Base-by-base conservation (phyloP, 2,888 invertebrate genomes). In the Eudasyphora cyanicolor region DNA sequence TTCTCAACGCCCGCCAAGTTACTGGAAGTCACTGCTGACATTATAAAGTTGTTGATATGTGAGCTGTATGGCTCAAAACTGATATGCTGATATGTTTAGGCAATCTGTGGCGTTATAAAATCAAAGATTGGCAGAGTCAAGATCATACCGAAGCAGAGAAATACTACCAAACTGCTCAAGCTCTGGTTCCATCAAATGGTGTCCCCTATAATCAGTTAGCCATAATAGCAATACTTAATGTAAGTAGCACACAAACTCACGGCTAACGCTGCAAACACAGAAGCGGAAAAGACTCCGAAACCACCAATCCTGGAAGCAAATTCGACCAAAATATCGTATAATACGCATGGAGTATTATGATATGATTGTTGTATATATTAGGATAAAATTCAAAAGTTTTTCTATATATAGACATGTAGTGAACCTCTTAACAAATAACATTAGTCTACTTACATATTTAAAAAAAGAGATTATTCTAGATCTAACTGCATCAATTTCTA, bases 121-220 rank as follows among this genome's bases (percentile, higher is more conserved):
- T 97, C 90, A 96, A 96, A 76, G 89, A 90, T 35, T 69, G 89
- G 8, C 88, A 90, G 38, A 82, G 86, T 0, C 87, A 88, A 32
- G 89, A 91, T 79, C 91, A 87, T 78, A 69, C 84, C 0, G 89
- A 94, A 90, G 95, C 96, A 27, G 93, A 95, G 88, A 95, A 95
- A 94, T 98, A 96, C 95, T 99, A 99, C 91, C 95, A 97, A 82
- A 97, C 97, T 93, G 98, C 99, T 12, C 97, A 98, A 90, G 96
- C 96, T 92, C 95, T 98, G 54, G 97, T 98, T 92, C 98, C 99
- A 8, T 97, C 97, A 92, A 98, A 98, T 93, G 98, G 98, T 71
- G 94, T 97, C 86, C 98, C 98, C 0, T 99, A 98, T 91, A 97
- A 98, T 92, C 98, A 99, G 91, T 93, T 99, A 87, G 99, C 98